A percentile compares a stretch with the other conserved stretches of the same genome.
These are phyloP conservation scores for Hypsopygia costalis DNA, from an alignment of 2,888 invertebrate species.

Conservation along the genomic window DNA sequence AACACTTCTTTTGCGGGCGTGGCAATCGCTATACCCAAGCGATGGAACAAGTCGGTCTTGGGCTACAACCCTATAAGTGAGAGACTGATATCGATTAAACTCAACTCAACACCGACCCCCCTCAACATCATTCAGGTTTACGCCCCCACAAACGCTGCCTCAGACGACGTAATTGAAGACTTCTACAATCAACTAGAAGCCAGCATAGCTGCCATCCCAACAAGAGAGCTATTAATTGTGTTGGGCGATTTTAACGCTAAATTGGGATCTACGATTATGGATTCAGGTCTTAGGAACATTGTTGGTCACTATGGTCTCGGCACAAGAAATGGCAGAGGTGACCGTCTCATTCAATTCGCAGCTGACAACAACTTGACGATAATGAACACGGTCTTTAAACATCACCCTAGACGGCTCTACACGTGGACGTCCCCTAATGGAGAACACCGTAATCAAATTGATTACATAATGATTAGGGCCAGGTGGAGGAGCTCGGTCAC, in stretches of 20 bases:
- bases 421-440: too few species aligned
- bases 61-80: not conserved
- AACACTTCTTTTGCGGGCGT: not conserved
- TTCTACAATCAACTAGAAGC: not conserved
- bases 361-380: too few species aligned
- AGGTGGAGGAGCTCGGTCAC: too few species aligned
- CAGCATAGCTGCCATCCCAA: not conserved
- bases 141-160: not conserved
- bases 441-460: not conserved
- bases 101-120: not conserved
- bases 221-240: not conserved
- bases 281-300: too few species aligned
- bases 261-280: not conserved
- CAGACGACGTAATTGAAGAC: not conserved
- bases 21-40: not conserved
- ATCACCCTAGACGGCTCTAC: too few species aligned
- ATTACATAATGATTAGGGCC: too few species aligned
- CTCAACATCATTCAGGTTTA: not conserved
- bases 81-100: not conserved
- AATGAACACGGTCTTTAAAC: too few species aligned
- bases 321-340: too few species aligned
- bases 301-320: too few species aligned
- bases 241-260: not conserved
- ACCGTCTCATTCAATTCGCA: too few species aligned
- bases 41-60: not conserved